phyloP scores from a whole-genome alignment of 1,140 invertebrate species.

The Harpegnathos saltator region DNA sequence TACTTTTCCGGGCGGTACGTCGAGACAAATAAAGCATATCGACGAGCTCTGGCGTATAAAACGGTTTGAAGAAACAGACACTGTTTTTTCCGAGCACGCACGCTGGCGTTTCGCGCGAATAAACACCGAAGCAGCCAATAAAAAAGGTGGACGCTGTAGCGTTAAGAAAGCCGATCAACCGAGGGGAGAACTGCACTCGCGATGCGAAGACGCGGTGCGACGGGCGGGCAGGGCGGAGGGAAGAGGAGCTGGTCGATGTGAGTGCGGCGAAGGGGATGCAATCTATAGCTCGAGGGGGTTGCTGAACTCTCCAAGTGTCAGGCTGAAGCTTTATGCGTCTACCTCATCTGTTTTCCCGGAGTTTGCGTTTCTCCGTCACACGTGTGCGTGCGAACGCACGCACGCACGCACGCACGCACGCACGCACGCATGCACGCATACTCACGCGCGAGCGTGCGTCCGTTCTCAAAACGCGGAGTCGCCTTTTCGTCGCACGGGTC shows the following conservation, averaged over 20 bases:
- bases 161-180: slow-evolving; percentile 56
- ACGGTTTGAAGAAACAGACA: slow-evolving; percentile 39
- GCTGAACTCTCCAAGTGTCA: slow-evolving; percentile 60
- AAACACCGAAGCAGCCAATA: slow-evolving; percentile 48
- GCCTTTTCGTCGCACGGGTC: background rate
- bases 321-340: slow-evolving; percentile 57
- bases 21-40: slow-evolving; percentile 14
- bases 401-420: background rate
- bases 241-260: slow-evolving; percentile 29
- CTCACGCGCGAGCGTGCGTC: no score
- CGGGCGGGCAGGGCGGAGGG: background rate
- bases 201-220: no score
- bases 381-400: background rate
- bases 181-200: slow-evolving; percentile 38
- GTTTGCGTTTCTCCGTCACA: slow-evolving; percentile 40
- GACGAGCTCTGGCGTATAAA: slow-evolving; percentile 6
- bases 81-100: slow-evolving; percentile 25
- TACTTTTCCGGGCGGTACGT: slow-evolving; percentile 31
- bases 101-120: background rate
- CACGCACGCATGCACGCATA: background rate
- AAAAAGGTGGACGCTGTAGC: slow-evolving; percentile 34
- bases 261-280: slow-evolving; percentile 47
- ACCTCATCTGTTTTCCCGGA: slow-evolving; percentile 34
- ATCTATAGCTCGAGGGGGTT: slow-evolving; percentile 44
- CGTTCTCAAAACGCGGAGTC: slow-evolving; percentile 1